Evolutionary conservation across 2,888 invertebrate species (phyloP), one percentile per base, ranked within the genome.

Genomic region (Erebia epiphron): DNA sequence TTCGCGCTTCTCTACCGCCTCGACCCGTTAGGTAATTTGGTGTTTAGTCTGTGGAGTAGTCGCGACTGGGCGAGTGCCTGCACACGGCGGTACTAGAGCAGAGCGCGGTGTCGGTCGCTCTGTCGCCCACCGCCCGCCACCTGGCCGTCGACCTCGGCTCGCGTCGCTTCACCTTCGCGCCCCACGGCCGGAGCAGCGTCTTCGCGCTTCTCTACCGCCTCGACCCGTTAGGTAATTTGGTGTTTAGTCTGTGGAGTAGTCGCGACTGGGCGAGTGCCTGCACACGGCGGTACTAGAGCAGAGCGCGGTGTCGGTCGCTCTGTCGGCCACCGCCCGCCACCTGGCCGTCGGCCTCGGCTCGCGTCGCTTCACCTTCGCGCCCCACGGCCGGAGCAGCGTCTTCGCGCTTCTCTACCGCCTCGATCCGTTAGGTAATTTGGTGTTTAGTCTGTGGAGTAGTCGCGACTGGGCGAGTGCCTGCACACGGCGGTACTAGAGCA

Each of bases 41-140:
- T 54, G 16, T 16, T 41, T 97, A 97, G 87, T 98, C 97, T 76
- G 90, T 98, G 78, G 94, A 96, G 82, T 96, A 96, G 94, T 94
- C 95, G 76, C 95, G 95, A 0, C 89, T 97, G 58, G 97, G 97
- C 0, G 95, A 96, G 82, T 96, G 96, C 84, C 92, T 98, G 68
- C 97, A 96, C 88, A 96, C 96, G n/a, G 96, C 96, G 8, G 95
- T 94, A 82, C 94, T 96, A 75, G 96, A 96, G 80, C 96, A 97
- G 80, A 96, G 96, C 85, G 97, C 97, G 1, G 96, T 98, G 64
- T 97, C 97, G 1, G 96, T 98, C 56, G 97, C 97, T 73, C 92
- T 98, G 75, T 97, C 97, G n/a, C 97, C 98, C 1, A 95, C 96
- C 14, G 95, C 95, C 75, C 94, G 96, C 41, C 96, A 97, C 87